Percentiles rank a stretch among this genome's conserved stretches.
Evolutionary conservation across 1,140 invertebrate species (phyloP).

Genomic region (Amphibalanus amphitrite): DNA sequence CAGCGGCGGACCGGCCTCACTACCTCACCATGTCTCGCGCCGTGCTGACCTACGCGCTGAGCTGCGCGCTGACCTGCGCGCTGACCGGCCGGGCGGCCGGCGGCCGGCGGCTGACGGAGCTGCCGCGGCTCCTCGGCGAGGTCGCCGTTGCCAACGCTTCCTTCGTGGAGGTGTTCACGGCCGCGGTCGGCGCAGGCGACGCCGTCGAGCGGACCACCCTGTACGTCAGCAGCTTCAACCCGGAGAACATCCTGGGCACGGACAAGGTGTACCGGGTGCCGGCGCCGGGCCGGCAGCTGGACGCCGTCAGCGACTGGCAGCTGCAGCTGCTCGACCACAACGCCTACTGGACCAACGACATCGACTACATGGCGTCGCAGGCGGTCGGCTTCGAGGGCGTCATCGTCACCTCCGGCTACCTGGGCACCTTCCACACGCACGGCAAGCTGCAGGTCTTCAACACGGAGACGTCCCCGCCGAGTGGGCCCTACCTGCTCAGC

Average conservation of each 20-base stretch:
- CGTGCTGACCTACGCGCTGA: background rate
- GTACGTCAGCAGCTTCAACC: constrained; percentile 22
- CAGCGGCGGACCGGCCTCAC: no score
- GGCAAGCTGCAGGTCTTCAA: constrained; percentile 26
- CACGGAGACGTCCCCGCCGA: constrained; percentile 15
- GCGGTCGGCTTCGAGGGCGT: constrained; percentile 18
- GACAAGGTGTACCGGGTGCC: constrained; percentile 19
- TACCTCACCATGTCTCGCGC: no score
- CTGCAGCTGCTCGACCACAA: constrained; percentile 19
- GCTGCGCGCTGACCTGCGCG: background rate
- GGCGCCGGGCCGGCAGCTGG: constrained; percentile 19
- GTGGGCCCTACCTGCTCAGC: constrained; percentile 17
- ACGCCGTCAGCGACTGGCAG: constrained; percentile 19
- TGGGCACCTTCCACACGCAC: constrained; percentile 27
- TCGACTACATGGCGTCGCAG: constrained; percentile 21
- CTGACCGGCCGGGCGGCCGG: background rate
- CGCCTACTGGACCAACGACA: constrained; percentile 23
- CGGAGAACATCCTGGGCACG: constrained; percentile 9
- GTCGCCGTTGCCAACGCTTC: constrained; percentile 13
- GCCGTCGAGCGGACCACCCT: constrained; percentile 19
- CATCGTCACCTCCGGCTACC: constrained; percentile 26
- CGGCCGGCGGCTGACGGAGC: background rate
- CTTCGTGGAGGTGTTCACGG: constrained; percentile 20
- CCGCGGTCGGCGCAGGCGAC: constrained; percentile 13
- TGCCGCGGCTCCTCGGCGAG: background rate